Evolutionary conservation across 2,797 vertebrate species (phyloP).

Genomic region (Bradypodion pumilum): DNA sequence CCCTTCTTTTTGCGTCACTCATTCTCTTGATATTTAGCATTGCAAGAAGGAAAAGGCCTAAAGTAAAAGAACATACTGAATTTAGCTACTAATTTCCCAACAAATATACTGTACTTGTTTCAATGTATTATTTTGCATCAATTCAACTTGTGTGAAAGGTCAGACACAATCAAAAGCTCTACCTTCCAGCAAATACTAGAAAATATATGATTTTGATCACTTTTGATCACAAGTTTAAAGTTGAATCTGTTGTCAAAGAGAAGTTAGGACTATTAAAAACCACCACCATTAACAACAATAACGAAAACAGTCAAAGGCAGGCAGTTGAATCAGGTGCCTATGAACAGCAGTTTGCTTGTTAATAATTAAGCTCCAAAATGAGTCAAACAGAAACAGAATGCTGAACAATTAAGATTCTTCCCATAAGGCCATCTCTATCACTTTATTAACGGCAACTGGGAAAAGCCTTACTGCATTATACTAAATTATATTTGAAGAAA

Average conservation of each 20-base stretch:
- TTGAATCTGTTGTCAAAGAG: constrained; percentile 18
- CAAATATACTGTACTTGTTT: neutral
- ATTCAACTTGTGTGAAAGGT: neutral
- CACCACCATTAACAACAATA: neutral
- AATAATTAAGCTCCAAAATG: constrained; percentile 73
- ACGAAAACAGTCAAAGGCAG: constrained; percentile 9
- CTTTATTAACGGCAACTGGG: constrained; percentile 83
- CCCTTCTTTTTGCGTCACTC: constrained; percentile 12
- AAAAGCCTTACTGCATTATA: constrained; percentile 80
- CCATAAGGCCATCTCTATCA: constrained; percentile 80
- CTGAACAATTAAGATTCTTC: constrained; percentile 81
- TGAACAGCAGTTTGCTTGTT: constrained; percentile 68
- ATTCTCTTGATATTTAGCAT: constrained; percentile 21
- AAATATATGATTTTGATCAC: constrained; percentile 1
- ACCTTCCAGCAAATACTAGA: neutral
- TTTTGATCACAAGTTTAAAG: constrained; percentile 31
- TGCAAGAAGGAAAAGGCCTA: neutral
- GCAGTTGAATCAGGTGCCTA: constrained; percentile 58
- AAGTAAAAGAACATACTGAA: constrained; percentile 20
- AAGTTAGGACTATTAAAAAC: neutral
- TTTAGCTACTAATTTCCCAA: neutral
- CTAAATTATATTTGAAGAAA: constrained; percentile 81
- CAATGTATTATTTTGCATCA: constrained; percentile 35
- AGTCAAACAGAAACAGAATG: constrained; percentile 75
- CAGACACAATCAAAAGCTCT: constrained; percentile 26